phyloP scores from a whole-genome alignment of 2,113 vertebrate genomes.

The Scophthalmus maximus region DNA sequence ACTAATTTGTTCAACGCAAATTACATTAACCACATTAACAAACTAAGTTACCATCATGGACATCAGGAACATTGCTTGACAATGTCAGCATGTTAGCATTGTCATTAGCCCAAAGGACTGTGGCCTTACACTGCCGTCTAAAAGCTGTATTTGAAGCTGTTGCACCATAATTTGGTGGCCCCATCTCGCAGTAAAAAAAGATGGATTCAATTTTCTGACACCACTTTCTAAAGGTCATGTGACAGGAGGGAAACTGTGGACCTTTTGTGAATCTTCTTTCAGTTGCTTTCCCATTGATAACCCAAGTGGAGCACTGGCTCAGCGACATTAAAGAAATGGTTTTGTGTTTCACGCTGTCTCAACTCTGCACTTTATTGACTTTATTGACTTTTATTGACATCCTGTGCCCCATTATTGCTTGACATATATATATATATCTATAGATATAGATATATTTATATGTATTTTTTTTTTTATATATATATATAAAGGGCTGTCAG shows the following conservation, averaged over 20 bases:
- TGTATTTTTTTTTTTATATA: too few relatives aligned
- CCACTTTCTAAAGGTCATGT: neutral
- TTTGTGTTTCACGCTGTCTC: neutral
- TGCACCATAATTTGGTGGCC: neutral
- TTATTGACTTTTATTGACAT: neutral
- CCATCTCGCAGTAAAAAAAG: neutral
- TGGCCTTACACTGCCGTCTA: too few relatives aligned
- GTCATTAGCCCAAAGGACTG: too few relatives aligned
- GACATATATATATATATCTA: too few relatives aligned
- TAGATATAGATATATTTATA: too few relatives aligned
- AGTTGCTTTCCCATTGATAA: neutral
- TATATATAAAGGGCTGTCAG: too few relatives aligned
- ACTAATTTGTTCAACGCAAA: too few relatives aligned
- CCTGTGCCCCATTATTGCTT: too few relatives aligned
- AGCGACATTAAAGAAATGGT: neutral
- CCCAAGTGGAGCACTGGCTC: neutral
- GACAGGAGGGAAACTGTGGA: neutral
- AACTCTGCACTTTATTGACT: neutral
- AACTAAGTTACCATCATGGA: neutral
- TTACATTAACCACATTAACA: neutral
- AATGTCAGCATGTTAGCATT: neutral
- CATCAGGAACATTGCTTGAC: neutral
- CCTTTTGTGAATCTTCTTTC: neutral
- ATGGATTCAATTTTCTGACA: neutral
- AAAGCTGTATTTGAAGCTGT: neutral